A percentile compares a stretch with the other conserved stretches of the same genome.
These are phyloP conservation scores for Hirudo medicinalis DNA, from an alignment of 1,140 invertebrate genomes.

Conservation along the genomic window DNA sequence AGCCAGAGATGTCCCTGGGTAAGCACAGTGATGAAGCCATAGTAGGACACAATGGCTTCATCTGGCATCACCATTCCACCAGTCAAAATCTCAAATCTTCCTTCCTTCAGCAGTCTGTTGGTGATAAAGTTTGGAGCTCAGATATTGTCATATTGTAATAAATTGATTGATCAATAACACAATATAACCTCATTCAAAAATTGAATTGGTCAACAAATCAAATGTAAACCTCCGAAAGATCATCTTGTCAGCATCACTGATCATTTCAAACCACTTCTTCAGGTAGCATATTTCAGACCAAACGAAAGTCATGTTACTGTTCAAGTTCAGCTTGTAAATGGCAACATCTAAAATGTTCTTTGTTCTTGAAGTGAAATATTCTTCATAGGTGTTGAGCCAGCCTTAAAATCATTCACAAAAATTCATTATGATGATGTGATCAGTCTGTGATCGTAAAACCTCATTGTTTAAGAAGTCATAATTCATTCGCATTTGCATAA, in stretches of 20 bases:
- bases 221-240: conserved; percentile 9
- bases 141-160: background rate
- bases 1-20: conserved; percentile 86
- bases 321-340: conserved; percentile 18
- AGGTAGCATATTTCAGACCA: conserved; percentile 27
- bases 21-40: conserved; percentile 81
- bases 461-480: background rate
- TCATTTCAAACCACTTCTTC: conserved; percentile 24
- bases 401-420: conserved; percentile 9
- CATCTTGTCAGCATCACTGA: background rate
- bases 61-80: conserved; percentile 96
- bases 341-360: conserved; percentile 24
- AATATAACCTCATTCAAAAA: background rate
- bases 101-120: conserved; percentile 31
- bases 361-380: conserved; percentile 12
- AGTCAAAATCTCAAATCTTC: conserved; percentile 76
- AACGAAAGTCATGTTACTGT: conserved; percentile 25
- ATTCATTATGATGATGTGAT: background rate
- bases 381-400: conserved; percentile 19
- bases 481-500: too few species aligned
- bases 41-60: conserved; percentile 78
- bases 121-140: background rate
- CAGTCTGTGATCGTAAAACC: background rate
- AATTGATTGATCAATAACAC: background rate
- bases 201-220: background rate